A percentile compares a stretch with the other conserved stretches of the same genome.
Evolutionary conservation across 2,113 vertebrate species (phyloP).

Genomic region (Upupa epops): DNA sequence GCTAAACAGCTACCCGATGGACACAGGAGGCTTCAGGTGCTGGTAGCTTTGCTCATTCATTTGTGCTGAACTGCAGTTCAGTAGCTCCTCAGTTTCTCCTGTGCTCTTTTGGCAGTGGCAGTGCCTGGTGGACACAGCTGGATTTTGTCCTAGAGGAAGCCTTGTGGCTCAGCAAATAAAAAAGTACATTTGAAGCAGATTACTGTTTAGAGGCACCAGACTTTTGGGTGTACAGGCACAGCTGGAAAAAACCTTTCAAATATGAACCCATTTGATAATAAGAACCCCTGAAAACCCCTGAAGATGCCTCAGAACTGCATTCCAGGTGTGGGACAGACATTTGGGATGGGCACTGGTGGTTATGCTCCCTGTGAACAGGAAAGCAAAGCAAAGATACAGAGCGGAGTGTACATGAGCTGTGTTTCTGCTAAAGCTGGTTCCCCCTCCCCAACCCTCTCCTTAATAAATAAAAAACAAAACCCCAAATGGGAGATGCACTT

Average conservation of each 20-base stretch:
- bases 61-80: neutral
- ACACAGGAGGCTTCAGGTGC: neutral
- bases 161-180: neutral
- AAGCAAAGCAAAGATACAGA: neutral
- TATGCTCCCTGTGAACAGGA: neutral
- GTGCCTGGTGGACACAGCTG: neutral
- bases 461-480: neutral
- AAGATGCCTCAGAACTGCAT: neutral
- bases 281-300: neutral
- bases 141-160: neutral
- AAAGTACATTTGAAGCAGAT: neutral
- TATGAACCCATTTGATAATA: neutral
- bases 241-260: neutral
- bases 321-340: neutral
- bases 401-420: neutral
- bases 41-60: neutral
- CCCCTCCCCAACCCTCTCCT: rapidly evolving
- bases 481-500: neutral
- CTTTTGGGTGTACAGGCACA: neutral
- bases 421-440: neutral
- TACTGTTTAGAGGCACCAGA: neutral
- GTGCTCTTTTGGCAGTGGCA: neutral
- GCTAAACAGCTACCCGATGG: neutral
- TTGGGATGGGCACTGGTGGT: neutral
- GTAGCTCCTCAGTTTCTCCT: rapidly evolving